Evolutionary conservation across 2,113 vertebrate species (phyloP), one percentile per base, ranked within the genome.

Genomic region (Corynorhinus townsendii): DNA sequence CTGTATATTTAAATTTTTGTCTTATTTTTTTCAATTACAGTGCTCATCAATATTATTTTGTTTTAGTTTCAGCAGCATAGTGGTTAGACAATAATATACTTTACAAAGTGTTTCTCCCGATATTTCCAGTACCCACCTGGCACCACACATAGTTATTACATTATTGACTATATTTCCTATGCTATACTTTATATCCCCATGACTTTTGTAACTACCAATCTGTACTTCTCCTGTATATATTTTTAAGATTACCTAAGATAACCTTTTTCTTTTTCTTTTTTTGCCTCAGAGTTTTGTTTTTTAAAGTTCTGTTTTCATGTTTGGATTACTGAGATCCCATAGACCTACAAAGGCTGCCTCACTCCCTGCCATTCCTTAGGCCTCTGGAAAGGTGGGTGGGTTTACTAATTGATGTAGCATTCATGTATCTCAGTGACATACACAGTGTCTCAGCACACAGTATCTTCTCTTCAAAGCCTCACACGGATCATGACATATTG

Each of bases 381-480:
- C 35, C 68, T 81, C 45, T 56, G 24, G 38, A 71, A 84, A 69
- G n/a, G 17, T 80, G 7, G 86, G 38, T 33, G 38, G 33, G 47
- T 28, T 92, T 92, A 76, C 56, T 54, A 54, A 62, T 0, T 40
- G 45, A 52, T 6, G n/a, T 19, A 28, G 11, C 89, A 86, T 64
- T 84, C 59, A 59, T 15, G 24, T 33, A 12, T 66, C 77, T 92
- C 89, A 69, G 81, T 72, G 86, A 69, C 47, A 90, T 0, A 22
- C 40, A 69, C 15, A 47, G 47, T 26, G 6, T 91, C 54, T 68
- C 49, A 69, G 38, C n/a, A 69, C 43, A 12, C 11, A 76, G 10
- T 45, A 30, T 79, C 8, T 91, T 91, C 83, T 68, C 87, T 77
- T 97, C 81, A 92, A 52, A 93, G 84, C 45, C 66, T 68, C 52